Conservation (phyloP, 2,888 invertebrate genomes). For the Macrophya alboannulata region DNA sequence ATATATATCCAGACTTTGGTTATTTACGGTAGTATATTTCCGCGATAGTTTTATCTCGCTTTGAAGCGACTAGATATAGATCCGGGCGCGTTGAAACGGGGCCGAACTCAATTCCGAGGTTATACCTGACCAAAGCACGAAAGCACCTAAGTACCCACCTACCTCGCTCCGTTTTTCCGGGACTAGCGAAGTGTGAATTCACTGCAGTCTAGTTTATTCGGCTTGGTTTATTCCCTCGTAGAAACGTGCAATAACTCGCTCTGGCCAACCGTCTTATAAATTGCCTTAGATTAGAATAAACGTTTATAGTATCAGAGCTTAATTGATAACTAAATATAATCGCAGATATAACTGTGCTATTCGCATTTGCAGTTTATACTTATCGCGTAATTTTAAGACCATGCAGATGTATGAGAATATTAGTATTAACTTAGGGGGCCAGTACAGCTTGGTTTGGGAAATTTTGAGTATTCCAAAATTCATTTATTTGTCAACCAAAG, state of each 20-base stretch:
- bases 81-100: slow-evolving; percentile 38
- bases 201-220: slow-evolving; percentile 48
- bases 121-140: slow-evolving; percentile 39
- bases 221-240: slow-evolving; percentile 5
- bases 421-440: too few relatives aligned
- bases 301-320: slow-evolving; percentile 21
- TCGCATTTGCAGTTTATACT: neutral
- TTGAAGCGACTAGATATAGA: neutral
- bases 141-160: slow-evolving; percentile 33
- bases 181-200: slow-evolving; percentile 48
- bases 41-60: slow-evolving; percentile 32
- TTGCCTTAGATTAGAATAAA: slow-evolving; percentile 33
- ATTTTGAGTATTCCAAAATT: too few relatives aligned
- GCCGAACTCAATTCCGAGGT: slow-evolving; percentile 28
- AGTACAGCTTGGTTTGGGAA: too few relatives aligned
- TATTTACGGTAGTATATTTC: slow-evolving; percentile 32
- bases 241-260: slow-evolving; percentile 38
- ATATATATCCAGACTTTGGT: slow-evolving; percentile 23
- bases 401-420: too few relatives aligned
- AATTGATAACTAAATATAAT: neutral
- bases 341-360: neutral
- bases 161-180: slow-evolving; percentile 44
- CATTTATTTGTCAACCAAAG: too few relatives aligned
- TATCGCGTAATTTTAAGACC: neutral
- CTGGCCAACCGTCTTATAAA: slow-evolving; percentile 21